phyloP scores from a whole-genome alignment of 2,113 vertebrate species.

The Psittacula cyanocephala region DNA sequence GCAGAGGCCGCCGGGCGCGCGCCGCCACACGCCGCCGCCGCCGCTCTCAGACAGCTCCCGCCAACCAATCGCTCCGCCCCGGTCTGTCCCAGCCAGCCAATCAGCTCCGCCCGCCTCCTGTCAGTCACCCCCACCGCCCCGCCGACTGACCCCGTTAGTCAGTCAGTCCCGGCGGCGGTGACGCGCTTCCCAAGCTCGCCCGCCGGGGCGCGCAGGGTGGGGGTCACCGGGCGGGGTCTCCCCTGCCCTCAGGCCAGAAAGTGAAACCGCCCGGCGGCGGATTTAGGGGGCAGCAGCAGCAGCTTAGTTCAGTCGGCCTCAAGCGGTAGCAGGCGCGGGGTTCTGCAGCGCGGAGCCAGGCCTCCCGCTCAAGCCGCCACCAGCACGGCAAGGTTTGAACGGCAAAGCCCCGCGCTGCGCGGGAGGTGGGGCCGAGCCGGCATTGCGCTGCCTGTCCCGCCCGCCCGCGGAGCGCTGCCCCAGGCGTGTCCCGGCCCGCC shows the following conservation, averaged over 20 bases:
- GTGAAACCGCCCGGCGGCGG: accelerated
- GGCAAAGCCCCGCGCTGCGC: neutral
- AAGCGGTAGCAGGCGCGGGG: neutral
- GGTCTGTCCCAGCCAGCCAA: neutral
- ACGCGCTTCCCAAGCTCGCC: too few species aligned
- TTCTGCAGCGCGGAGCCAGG: neutral
- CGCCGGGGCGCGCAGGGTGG: neutral
- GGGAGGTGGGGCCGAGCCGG: neutral
- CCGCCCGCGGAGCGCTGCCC: too few species aligned
- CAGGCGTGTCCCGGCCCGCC: neutral
- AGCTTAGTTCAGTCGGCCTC: too few species aligned
- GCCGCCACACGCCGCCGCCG: neutral
- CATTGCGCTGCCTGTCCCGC: neutral
- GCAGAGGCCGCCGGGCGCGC: neutral
- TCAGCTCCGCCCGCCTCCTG: neutral
- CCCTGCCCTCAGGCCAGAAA: too few species aligned
- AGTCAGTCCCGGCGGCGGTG: too few species aligned
- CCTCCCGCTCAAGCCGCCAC: neutral
- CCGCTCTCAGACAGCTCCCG: neutral
- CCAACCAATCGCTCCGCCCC: neutral
- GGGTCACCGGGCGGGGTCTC: neutral
- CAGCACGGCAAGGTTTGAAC: neutral
- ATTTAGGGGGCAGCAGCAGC: too few species aligned
- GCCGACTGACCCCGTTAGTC: neutral
- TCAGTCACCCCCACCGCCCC: neutral